Base-by-base conservation (phyloP, 2,113 vertebrate species). In the Pungitius pungitius region DNA sequence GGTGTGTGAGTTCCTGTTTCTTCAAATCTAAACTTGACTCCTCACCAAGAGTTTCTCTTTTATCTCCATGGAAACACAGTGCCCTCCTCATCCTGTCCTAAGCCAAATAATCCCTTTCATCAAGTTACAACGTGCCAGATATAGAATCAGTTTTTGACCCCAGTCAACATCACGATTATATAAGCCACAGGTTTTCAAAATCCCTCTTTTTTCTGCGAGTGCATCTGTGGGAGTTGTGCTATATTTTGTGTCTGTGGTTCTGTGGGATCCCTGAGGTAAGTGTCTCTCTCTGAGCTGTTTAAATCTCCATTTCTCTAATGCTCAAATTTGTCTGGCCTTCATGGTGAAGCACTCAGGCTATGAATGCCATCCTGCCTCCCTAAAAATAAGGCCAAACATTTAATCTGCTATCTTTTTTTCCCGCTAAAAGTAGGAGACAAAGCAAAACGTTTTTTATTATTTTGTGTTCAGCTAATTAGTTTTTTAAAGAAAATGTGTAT, bases 311-410 rank as follows among this genome's bases (percentile, higher is more conserved):
- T 87, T 85, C 64, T 85, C 76, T 76, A 62, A 17, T 75, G 68
- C 70, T 88, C 88, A 90, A 89, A 90, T 85, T 76, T 65, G 78
- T 87, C 37, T 69, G 57, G 76, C 62, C 47, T 73, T 78, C 71
- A 62, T 11, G 40, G 64, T 77, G 75, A 87, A 24, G 42, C 24
- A 55, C 12, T 3, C n/a, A 64, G 33, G 52, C 58, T 12, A 30
- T 71, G 30, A 17, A 22, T 24, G 24, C 52, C 59, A 49, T 45
- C 45, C 39, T 20, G 59, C 24, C 61, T 71, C 57, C 65, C 12
- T 8, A 12, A 51, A 42, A 64, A 30, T 30, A 30, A 72, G 33
- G 27, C 27, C 30, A 45, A 42, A 43, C 12, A 56, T 22, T 54
- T 27, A 14, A 10, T 54, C 43, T 20, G 66, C 35, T 24, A 30